Percentiles rank a stretch among this genome's conserved stretches.
Conservation (phyloP, 2,888 invertebrate species). For the Polyommatus icarus region DNA sequence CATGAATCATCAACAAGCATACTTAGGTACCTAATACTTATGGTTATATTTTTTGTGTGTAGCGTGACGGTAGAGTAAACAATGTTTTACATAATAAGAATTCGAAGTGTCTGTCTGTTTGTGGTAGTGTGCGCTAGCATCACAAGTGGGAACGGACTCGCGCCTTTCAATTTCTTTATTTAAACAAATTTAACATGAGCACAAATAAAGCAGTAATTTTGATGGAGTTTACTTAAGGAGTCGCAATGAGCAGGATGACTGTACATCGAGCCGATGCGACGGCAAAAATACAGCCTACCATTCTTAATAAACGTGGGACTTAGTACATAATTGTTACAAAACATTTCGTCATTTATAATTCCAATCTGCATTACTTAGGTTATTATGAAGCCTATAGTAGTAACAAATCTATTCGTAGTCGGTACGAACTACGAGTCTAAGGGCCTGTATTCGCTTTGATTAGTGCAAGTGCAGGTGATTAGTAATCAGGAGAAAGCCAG, state of each 20-base stretch:
- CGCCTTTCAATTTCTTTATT: conserved; percentile 47
- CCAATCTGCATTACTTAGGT: too few species aligned
- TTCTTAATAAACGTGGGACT: too few species aligned
- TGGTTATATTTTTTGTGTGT: background rate
- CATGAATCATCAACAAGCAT: background rate
- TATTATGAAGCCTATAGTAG: too few species aligned
- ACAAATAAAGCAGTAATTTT: conserved; percentile 39
- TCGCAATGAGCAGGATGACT: background rate
- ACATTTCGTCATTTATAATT: too few species aligned
- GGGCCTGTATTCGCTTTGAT: too few species aligned
- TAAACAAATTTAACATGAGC: conserved; percentile 46
- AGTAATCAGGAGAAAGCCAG: too few species aligned
- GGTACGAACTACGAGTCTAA: too few species aligned
- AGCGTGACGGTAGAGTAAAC: background rate
- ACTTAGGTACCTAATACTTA: background rate
- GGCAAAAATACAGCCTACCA: too few species aligned
- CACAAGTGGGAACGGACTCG: conserved; percentile 47
- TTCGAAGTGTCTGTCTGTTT: background rate
- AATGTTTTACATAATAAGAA: conserved; percentile 24
- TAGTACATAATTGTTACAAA: too few species aligned
- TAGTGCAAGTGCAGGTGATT: too few species aligned
- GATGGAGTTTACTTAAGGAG: background rate
- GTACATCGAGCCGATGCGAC: too few species aligned
- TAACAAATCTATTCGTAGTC: too few species aligned
- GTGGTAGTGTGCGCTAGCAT: conserved; percentile 49